phyloP scores from a whole-genome alignment of 35 echinoderm and acorn worm genomes.

The Ophioderma brevispina region DNA sequence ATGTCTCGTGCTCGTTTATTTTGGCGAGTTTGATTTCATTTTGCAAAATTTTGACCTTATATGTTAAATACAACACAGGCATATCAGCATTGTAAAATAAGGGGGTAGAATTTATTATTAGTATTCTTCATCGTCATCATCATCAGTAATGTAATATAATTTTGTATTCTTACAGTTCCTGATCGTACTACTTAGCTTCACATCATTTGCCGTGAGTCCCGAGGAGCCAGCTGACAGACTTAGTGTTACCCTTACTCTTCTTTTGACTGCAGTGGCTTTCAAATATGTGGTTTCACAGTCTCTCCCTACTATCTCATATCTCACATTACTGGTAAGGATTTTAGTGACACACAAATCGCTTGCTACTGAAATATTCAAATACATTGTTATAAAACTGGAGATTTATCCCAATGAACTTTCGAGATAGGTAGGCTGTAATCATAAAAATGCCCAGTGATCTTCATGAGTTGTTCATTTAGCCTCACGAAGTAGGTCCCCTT shows the following conservation, averaged over 20 bases:
- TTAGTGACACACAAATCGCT: background rate
- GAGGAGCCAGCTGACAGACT: constrained; percentile 69
- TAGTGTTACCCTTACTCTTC: constrained; percentile 80
- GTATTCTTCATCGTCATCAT: too few relatives aligned
- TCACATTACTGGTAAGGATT: constrained; percentile 78
- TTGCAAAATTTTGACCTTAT: too few relatives aligned
- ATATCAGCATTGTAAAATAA: too few relatives aligned
- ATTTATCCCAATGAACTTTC: background rate
- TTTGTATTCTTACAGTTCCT: too few relatives aligned
- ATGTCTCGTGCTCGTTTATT: too few relatives aligned
- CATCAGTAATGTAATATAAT: too few relatives aligned
- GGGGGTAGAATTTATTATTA: too few relatives aligned
- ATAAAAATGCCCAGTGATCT: background rate
- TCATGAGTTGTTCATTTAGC: too few relatives aligned
- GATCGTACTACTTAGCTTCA: constrained; percentile 65
- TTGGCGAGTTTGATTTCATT: too few relatives aligned
- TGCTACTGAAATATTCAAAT: background rate
- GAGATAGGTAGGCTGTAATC: background rate
- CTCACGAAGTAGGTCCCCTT: too few relatives aligned
- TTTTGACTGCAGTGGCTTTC: constrained; percentile 89
- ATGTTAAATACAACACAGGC: too few relatives aligned
- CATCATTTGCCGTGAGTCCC: constrained; percentile 65
- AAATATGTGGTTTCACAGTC: constrained; percentile 75
- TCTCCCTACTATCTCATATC: constrained; percentile 79
- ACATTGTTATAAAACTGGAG: too few relatives aligned